Evolutionary conservation across 53 echinoderm and acorn worm genomes (phyloP), one percentile per base, ranked within the genome.

Genomic region (Holothuria scabra): DNA sequence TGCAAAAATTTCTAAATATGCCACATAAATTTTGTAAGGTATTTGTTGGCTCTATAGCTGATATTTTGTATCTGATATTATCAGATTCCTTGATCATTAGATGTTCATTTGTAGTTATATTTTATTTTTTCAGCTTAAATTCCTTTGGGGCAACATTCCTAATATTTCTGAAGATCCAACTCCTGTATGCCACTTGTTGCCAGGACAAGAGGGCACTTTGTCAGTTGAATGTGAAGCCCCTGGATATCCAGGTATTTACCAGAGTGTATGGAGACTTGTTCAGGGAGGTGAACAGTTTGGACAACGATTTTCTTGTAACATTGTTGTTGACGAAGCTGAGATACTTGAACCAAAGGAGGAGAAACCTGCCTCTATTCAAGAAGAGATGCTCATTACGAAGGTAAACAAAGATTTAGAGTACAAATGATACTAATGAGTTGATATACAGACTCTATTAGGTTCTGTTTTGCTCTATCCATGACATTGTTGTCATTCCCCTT

Each of bases 151-250:
- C 67, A 89, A 89, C 84, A 94, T 99, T 83, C 85, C 84, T 30
- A 48, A 85, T 22, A 57, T 94, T 14, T 87, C 79, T 28, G 57
- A 72, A 21, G 93, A 95, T 46, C 83, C 84, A 1, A 28, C 64
- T 26, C 85, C 56, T 1, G 91, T 99, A 57, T 92, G 92, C 30
- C 82, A 75, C 14, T 58, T 94, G 25, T 58, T 52, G 23, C 85
- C 94, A 19, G 76, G 86, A 3, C 89, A 89, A 48, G 92, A 94
- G 80, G 99, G 91, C 0, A 63, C 80, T 0, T 59, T 99, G 67
- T 95, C 93, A 60, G 91, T 99, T 21, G 94, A 99, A 83, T 99
- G 91, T 89, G 85, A 85, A 32, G 99, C 99, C 24, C 94, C 99
- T 1, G 78, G 59, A 28, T 26, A 55, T 14, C 91, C 94, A 24